These are phyloP conservation scores for Propithecus perrieri DNA, from an alignment of 2,797 vertebrate genomes.

Conservation along the genomic window DNA sequence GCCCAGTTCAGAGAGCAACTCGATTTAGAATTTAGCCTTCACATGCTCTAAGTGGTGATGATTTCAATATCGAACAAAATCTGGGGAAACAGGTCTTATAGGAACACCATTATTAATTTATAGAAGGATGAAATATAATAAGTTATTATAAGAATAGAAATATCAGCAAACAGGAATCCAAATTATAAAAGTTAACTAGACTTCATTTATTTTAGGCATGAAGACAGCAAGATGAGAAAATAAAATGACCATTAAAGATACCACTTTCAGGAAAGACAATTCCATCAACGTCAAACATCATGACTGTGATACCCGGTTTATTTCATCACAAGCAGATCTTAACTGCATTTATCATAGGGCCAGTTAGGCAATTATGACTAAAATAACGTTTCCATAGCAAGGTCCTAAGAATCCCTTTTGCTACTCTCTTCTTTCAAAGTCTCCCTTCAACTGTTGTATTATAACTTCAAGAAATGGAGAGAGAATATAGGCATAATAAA, in stretches of 20 bases:
- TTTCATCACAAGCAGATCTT: not conserved
- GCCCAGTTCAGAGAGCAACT: not conserved
- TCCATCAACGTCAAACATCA: not conserved
- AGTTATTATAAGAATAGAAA: not conserved
- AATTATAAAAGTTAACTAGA: constrained; percentile 16
- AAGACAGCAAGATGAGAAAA: constrained; percentile 38
- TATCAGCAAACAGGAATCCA: not conserved
- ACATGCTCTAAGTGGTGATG: not conserved
- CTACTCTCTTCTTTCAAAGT: constrained; percentile 45
- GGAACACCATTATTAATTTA: not conserved
- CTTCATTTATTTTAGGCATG: not conserved
- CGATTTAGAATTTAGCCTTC: not conserved
- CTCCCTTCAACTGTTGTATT: not conserved
- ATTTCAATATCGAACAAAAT: not conserved
- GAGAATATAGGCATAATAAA: constrained; percentile 9
- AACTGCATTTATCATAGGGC: not conserved
- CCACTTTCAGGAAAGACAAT: not conserved
- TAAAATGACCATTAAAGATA: not conserved
- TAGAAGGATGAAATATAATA: not conserved
- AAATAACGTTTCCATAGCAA: constrained; percentile 30
- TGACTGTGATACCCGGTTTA: not conserved
- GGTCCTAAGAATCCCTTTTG: not conserved
- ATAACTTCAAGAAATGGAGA: not conserved
- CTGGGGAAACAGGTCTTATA: not conserved
- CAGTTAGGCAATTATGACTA: constrained; percentile 15